Conservation (phyloP, 2,797 vertebrate species). For the Sandelia bainsii region DNA sequence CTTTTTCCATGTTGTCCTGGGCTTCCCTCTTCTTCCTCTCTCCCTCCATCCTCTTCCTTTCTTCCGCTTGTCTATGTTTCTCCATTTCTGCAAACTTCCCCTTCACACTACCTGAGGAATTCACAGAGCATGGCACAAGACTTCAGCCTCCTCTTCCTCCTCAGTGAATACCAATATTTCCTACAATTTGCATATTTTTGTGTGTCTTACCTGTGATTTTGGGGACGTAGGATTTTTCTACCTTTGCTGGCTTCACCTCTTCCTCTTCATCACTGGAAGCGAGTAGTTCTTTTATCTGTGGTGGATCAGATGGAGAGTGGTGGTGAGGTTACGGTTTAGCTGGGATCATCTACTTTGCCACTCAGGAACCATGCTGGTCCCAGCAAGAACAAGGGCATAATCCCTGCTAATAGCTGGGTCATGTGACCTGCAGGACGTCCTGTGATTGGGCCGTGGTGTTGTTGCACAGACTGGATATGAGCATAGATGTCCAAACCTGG, state of each 20-base stretch:
- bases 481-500: slow-evolving; percentile 52
- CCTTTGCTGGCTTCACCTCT: slow-evolving; percentile 88
- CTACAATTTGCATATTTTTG: background rate
- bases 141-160: slow-evolving; percentile 34
- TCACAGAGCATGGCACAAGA: slow-evolving; percentile 40
- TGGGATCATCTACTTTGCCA: slow-evolving; percentile 83
- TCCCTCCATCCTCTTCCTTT: slow-evolving; percentile 91
- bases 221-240: slow-evolving; percentile 96
- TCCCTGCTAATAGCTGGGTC: slow-evolving; percentile 79
- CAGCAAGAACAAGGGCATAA: slow-evolving; percentile 78
- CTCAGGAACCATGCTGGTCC: slow-evolving; percentile 81
- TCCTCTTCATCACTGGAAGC: slow-evolving; percentile 96
- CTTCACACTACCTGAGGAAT: slow-evolving; percentile 93
- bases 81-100: slow-evolving; percentile 99
- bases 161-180: background rate
- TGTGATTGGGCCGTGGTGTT: slow-evolving; percentile 76
- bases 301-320: slow-evolving; percentile 70
- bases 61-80: slow-evolving; percentile 94
- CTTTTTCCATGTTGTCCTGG: slow-evolving; percentile 95
- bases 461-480: slow-evolving; percentile 71
- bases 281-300: slow-evolving; percentile 96
- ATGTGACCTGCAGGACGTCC: slow-evolving; percentile 67
- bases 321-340: slow-evolving; percentile 80
- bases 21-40: slow-evolving; percentile 93
- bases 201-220: slow-evolving; percentile 93